Evolutionary conservation across 2,113 vertebrate genomes (phyloP).

Genomic region (Morone saxatilis): DNA sequence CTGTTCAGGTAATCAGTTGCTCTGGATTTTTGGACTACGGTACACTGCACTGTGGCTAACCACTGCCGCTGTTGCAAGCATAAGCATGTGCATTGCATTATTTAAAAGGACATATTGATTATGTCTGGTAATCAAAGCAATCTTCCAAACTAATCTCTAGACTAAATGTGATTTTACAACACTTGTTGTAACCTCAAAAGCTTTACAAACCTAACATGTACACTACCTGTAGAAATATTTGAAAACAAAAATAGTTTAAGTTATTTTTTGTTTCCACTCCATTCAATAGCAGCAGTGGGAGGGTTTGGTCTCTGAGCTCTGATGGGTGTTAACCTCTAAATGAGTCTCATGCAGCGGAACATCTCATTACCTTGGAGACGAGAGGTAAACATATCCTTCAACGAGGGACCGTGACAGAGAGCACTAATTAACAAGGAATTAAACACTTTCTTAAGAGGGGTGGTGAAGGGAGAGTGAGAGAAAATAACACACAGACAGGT

Average conservation of each 20-base stretch:
- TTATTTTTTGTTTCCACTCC: not conserved
- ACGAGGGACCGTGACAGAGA: conserved; percentile 54
- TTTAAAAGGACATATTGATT: not conserved
- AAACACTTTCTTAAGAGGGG: conserved; percentile 60
- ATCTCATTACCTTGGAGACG: conserved; percentile 70
- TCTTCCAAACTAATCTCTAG: too few species aligned
- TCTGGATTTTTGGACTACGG: too few species aligned
- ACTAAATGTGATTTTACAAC: too few species aligned
- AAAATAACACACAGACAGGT: not conserved
- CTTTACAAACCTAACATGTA: not conserved
- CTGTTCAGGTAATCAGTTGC: too few species aligned
- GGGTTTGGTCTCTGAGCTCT: conserved; percentile 26
- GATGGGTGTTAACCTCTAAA: conserved; percentile 68
- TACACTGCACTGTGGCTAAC: too few species aligned
- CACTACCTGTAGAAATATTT: not conserved
- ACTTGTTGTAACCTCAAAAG: not conserved
- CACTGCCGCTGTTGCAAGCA: not conserved
- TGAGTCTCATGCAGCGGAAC: conserved; percentile 60
- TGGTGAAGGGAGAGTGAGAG: conserved; percentile 15
- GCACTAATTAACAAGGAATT: conserved; percentile 69
- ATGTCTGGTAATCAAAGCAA: not conserved
- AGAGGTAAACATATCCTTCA: conserved; percentile 70
- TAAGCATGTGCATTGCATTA: not conserved
- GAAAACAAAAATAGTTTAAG: not conserved
- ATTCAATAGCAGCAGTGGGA: not conserved